Conservation (phyloP, 2,888 invertebrate genomes). For the Onthophagus sagittarius region DNA sequence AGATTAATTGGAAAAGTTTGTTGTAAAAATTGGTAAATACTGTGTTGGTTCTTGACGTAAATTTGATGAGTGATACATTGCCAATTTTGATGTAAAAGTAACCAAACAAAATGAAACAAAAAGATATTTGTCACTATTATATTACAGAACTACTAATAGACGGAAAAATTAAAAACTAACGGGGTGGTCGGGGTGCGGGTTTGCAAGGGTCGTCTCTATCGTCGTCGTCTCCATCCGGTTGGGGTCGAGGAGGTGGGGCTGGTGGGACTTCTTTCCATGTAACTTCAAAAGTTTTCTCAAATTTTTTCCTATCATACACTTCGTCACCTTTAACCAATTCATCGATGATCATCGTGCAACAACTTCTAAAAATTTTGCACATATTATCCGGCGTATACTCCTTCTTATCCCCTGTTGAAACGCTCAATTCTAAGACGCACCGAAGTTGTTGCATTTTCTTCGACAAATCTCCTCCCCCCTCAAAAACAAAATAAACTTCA, state of each 20-base stretch:
- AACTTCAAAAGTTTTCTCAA: not conserved
- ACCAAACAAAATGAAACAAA: not conserved
- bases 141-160: not conserved
- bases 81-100: not conserved
- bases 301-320: slow-evolving; percentile 8
- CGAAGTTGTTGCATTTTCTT: not conserved
- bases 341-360: not conserved
- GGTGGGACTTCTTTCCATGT: not conserved
- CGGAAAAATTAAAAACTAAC: not conserved
- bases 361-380: slow-evolving; percentile 3
- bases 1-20: not conserved
- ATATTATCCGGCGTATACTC: not conserved
- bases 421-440: not conserved
- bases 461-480: not conserved
- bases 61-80: not conserved
- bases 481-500: not conserved
- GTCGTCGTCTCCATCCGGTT: not conserved
- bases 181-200: not conserved
- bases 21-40: not conserved
- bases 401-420: not conserved
- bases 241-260: not conserved
- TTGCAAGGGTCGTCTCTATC: not conserved
- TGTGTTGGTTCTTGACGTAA: not conserved
- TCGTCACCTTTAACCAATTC: not conserved
- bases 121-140: not conserved